Base-by-base conservation (phyloP, 2,888 invertebrate species). In the Hoplodrina ambigua region DNA sequence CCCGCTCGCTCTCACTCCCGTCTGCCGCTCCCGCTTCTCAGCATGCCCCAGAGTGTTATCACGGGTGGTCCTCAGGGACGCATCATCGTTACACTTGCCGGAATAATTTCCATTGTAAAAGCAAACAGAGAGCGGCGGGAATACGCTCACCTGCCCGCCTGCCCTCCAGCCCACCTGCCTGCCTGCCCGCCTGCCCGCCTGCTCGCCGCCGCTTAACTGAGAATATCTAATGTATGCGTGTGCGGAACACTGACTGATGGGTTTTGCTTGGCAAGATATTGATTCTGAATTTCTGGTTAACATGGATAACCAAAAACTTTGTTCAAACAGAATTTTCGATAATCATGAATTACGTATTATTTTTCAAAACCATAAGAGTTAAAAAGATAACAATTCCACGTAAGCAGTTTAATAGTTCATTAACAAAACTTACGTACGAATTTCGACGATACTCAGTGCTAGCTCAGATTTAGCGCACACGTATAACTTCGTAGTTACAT, bases 61-160 rank as follows among this genome's bases (percentile, higher is more conserved):
- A 55, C 64, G 78, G 77, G 73, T 57, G 78, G 58, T 84, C 88
- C 81, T 82, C 44, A 58, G 89, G 85, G 90, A 86, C 72, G 82
- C 87, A 88, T 90, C 88, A 87, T 85, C 78, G 87, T 85, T 84
- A 87, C 87, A 86, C 86, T 87, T 85, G 84, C 85, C 81, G 75
- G 88, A 86, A 90, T 90, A 86, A 90, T 89, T 86, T 87, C 84
- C 88, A 87, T 86, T 87, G 86, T 84, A 84, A 86, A 86, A 83
- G 84, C 88, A 83, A 85, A 84, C 82, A 83, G 73, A 66, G 76
- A 75, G 75, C 72, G 70, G 50, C 66, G 80, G 74, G 80, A 82
- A 77, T 73, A 74, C 78, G 61, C 65, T 63, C 57, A 58, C 56
- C 54, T 19, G 61, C 62, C 70, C 20, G 60, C 64, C 30, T 10